Conservation (phyloP, 2,888 invertebrate species). For the Beris morrisii region DNA sequence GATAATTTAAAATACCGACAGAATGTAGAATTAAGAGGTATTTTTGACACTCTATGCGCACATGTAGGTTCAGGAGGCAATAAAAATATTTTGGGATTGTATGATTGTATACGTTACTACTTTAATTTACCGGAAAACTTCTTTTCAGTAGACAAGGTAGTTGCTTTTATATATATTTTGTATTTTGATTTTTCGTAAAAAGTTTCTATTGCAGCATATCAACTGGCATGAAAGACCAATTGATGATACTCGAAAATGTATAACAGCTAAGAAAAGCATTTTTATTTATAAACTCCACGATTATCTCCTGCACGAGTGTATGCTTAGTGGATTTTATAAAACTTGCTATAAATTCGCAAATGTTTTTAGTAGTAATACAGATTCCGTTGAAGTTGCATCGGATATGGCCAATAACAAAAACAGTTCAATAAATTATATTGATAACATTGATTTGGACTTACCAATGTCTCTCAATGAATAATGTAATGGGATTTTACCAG, state of each 20-base stretch:
- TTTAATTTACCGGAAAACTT: conserved; percentile 43
- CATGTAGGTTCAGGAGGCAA: conserved; percentile 42
- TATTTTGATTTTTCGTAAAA: neutral
- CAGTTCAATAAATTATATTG: conserved; percentile 29
- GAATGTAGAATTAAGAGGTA: conserved; percentile 41
- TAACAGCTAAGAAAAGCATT: conserved; percentile 43
- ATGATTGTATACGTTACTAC: conserved; percentile 40
- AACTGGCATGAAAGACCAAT: conserved; percentile 41
- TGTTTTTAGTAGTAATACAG: conserved; percentile 41
- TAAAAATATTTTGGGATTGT: conserved; percentile 39
- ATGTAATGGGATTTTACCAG: too few relatives aligned
- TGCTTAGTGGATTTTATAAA: conserved; percentile 45
- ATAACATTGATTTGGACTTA: conserved; percentile 33
- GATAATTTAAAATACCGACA: conserved; percentile 46
- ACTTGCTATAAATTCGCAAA: conserved; percentile 43
- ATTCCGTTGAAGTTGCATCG: conserved; percentile 43
- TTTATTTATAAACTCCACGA: conserved; percentile 46
- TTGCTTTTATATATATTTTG: neutral
- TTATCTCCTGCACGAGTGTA: conserved; percentile 44
- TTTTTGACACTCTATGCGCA: conserved; percentile 47
- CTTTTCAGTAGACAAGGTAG: conserved; percentile 38
- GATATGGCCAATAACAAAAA: conserved; percentile 42
- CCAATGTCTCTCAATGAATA: too few relatives aligned
- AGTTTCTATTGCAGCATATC: conserved; percentile 6
- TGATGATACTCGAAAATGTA: conserved; percentile 30